Base-by-base conservation (phyloP, 2,113 vertebrate species). In the Motacilla tschutschensis region DNA sequence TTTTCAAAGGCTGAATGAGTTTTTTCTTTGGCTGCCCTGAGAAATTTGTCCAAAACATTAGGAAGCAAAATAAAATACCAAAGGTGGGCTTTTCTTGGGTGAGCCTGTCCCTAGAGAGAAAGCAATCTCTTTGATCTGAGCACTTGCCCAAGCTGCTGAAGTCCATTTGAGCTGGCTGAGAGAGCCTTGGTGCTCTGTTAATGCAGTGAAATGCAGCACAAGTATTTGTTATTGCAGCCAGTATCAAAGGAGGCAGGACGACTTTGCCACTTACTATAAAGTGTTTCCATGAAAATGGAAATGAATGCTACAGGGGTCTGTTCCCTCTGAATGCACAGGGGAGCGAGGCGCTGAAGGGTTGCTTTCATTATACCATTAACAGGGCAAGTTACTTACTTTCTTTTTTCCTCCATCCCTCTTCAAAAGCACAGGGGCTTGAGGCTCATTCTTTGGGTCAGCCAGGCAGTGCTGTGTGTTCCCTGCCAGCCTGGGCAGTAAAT, bases 311-410 rank as follows among this genome's bases (percentile, higher is more conserved):
- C 59, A 35, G 58, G 48, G 58, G 54, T 87, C 85, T 87, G 73
- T 31, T 88, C 75, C 71, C 67, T 76, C 44, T 41, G 71, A 82
- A 88, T 57, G 79, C 88, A 50, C 67, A 50, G 53, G 84, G 84
- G 86, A 93, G 47, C 0, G 0, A 87, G 84, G 84, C 0, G 48
- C 92, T 72, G 84, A 92, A 91, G 82, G 69, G 46, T 24, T 69
- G 82, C 78, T 93, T 90, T 91, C 89, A 83, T 91, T 72, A 87
- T 54, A 12, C 76, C 55, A 74, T 93, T 89, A 91, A 81, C 71
- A 46, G 73, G 63, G 53, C 57, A 66, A 88, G 36, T 57, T 41
- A 15, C 78, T 87, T 26, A 7, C 59, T 89, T 78, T 31, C 79
- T 28, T 75, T 74, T 62, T 82, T 26, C 41, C 71, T 53, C 44